A percentile compares a stretch with the other conserved stretches of the same genome.
These are phyloP conservation scores for Herpailurus yagouaroundi DNA, from an alignment of 2,113 vertebrate species.

Conservation along the genomic window DNA sequence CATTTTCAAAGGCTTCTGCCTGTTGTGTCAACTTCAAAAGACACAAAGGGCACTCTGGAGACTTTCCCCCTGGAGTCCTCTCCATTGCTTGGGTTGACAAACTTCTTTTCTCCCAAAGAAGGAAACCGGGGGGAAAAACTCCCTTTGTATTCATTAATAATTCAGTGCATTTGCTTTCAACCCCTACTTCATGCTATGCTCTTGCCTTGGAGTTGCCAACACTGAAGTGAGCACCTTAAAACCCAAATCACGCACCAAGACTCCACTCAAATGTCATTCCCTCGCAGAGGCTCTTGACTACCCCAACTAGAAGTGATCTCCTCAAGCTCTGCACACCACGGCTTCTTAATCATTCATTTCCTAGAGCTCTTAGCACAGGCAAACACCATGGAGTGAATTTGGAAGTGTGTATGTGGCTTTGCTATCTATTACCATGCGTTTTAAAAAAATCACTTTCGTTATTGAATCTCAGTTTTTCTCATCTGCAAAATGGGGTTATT, in stretches of 20 bases:
- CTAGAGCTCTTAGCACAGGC: not conserved
- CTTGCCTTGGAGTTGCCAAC: not conserved
- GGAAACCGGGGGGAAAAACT: not conserved
- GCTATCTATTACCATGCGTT: not conserved
- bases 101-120: not conserved
- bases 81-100: not conserved
- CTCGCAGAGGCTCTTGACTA: not conserved
- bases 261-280: not conserved
- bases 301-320: not conserved
- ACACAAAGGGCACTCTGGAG: no score
- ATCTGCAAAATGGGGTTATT: not conserved
- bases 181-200: not conserved
- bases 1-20: not conserved
- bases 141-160: constrained; percentile 6
- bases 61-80: rapidly evolving
- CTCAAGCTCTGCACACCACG: not conserved
- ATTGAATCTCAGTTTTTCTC: not conserved
- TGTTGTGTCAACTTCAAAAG: not conserved
- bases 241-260: not conserved
- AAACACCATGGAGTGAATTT: not conserved
- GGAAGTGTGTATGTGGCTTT: not conserved
- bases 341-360: not conserved
- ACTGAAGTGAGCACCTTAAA: not conserved
- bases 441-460: constrained; percentile 23
- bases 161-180: not conserved